These are phyloP conservation scores for Chloropsis cyanopogon DNA, from an alignment of 2,113 vertebrate species.

Conservation along the genomic window DNA sequence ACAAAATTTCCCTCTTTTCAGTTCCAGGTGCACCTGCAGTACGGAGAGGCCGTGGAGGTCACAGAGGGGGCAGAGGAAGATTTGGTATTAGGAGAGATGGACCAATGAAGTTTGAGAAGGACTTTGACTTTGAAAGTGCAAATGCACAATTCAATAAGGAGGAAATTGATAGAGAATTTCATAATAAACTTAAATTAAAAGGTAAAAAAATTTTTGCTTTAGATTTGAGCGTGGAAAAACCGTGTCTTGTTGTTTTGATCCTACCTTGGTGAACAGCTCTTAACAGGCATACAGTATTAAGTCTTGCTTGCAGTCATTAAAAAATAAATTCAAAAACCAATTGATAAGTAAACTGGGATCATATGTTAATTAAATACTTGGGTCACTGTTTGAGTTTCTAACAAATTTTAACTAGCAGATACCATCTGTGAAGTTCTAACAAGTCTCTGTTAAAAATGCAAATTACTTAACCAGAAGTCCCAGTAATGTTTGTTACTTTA, in stretches of 20 bases:
- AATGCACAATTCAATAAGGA: constrained; percentile 99
- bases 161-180: constrained; percentile 96
- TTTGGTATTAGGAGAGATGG: constrained; percentile 88
- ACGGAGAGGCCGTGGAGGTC: constrained; percentile 84
- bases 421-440: background rate
- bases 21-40: constrained; percentile 73
- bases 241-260: background rate
- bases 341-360: background rate
- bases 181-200: constrained; percentile 97
- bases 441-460: background rate
- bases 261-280: background rate
- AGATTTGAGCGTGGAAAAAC: background rate
- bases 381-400: background rate
- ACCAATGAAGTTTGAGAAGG: constrained; percentile 97
- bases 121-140: constrained; percentile 98
- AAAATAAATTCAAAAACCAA: background rate
- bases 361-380: background rate
- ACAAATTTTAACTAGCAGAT: background rate
- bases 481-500: background rate
- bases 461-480: background rate
- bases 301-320: background rate
- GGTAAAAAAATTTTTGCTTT: constrained; percentile 71
- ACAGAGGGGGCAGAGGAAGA: constrained; percentile 88
- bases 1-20: background rate
- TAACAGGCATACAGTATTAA: background rate